Conservation (phyloP, 2,797 vertebrate species). For the Mus minutoides region DNA sequence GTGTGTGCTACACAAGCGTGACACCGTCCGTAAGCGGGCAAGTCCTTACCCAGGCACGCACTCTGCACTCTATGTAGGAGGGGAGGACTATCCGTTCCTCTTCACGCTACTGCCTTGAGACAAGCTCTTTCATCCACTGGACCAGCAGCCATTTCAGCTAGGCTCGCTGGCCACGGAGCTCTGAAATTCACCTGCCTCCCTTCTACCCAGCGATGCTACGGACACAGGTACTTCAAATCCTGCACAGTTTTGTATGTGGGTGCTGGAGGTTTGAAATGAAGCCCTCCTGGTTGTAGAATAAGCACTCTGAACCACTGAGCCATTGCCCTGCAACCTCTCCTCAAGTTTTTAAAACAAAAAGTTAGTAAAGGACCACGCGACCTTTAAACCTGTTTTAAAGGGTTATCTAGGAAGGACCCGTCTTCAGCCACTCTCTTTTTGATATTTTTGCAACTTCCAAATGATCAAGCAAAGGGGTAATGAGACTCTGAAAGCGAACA, state of each 20-base stretch:
- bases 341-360: neutral
- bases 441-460: constrained; percentile 1
- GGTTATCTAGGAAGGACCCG: neutral
- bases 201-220: neutral
- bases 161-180: neutral
- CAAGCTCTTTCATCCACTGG: neutral
- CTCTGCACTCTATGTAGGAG: no score
- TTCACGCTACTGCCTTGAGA: neutral
- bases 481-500: constrained; percentile 33
- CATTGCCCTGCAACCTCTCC: neutral
- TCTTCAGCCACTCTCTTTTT: neutral
- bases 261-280: neutral
- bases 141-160: neutral
- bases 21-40: neutral
- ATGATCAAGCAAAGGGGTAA: constrained; percentile 65
- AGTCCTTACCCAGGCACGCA: neutral
- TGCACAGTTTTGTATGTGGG: no score
- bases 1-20: neutral
- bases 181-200: neutral
- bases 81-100: neutral
- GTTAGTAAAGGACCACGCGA: neutral
- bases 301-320: neutral
- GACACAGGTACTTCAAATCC: neutral
- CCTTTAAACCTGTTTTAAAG: neutral
- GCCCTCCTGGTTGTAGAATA: no score